Conservation (phyloP, 2,113 vertebrate species). For the Tautogolabrus adspersus region DNA sequence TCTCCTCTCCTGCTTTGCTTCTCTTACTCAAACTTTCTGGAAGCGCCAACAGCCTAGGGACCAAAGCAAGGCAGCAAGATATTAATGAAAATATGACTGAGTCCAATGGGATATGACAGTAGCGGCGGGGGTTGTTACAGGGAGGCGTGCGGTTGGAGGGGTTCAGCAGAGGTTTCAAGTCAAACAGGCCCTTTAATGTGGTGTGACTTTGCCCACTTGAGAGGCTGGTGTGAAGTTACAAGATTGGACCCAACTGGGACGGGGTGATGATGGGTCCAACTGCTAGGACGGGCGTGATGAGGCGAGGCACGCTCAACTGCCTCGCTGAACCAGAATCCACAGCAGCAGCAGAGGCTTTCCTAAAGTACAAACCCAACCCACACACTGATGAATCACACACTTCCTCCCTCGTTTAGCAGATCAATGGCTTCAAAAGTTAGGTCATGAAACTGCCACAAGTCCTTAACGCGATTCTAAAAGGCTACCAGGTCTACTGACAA, state of each 20-base stretch:
- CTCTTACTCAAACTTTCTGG: slow-evolving; percentile 44
- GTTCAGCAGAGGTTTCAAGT: slow-evolving; percentile 60
- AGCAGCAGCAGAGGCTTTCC: slow-evolving; percentile 16
- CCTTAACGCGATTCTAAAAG: not conserved
- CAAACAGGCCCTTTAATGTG: slow-evolving; percentile 80
- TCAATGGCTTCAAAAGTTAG: slow-evolving; percentile 34
- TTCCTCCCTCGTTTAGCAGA: slow-evolving; percentile 28
- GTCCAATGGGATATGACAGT: slow-evolving; percentile 75
- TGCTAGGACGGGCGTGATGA: slow-evolving; percentile 43
- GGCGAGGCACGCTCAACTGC: slow-evolving; percentile 51
- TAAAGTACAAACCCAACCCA: slow-evolving; percentile 20
- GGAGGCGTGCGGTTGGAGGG: slow-evolving; percentile 62
- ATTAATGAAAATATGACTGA: slow-evolving; percentile 72
- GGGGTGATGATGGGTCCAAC: slow-evolving; percentile 69
- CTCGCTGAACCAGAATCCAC: slow-evolving; percentile 45
- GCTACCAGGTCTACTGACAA: not conserved
- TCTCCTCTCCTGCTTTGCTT: slow-evolving; percentile 7
- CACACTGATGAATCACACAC: slow-evolving; percentile 50
- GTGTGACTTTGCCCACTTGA: slow-evolving; percentile 81
- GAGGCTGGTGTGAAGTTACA: slow-evolving; percentile 80
- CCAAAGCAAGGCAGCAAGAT: slow-evolving; percentile 30
- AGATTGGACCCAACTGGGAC: slow-evolving; percentile 70
- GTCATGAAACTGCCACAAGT: slow-evolving; percentile 19
- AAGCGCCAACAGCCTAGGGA: slow-evolving; percentile 32
- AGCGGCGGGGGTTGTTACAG: slow-evolving; percentile 62